Percentiles rank a stretch among this genome's conserved stretches.
Evolutionary conservation across 2,113 vertebrate species (phyloP).

Genomic region (Gobius niger): DNA sequence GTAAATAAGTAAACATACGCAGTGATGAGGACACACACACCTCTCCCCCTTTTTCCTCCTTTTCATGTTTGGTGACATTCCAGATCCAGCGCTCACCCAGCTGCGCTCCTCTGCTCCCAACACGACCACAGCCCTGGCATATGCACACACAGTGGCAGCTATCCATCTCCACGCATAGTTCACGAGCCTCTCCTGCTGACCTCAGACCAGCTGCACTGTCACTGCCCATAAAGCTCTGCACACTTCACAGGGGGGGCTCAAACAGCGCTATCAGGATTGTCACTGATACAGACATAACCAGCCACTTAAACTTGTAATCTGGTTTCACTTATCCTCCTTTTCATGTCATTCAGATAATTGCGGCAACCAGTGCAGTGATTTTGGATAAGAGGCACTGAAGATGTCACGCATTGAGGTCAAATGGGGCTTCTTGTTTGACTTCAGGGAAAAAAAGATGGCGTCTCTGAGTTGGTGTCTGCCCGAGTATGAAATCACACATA

Average conservation of each 20-base stretch:
- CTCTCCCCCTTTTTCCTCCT: background rate
- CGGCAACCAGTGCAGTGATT: background rate
- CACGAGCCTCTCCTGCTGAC: slow-evolving; percentile 50
- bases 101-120: slow-evolving; percentile 51
- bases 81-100: slow-evolving; percentile 38
- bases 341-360: background rate
- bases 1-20: slow-evolving; percentile 16
- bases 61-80: slow-evolving; percentile 21
- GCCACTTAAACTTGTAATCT: background rate
- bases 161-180: slow-evolving; percentile 55
- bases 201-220: slow-evolving; percentile 60
- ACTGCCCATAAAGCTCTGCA: slow-evolving; percentile 28
- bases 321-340: background rate
- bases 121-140: slow-evolving; percentile 65
- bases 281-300: background rate
- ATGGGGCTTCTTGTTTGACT: slow-evolving; percentile 19
- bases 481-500: slow-evolving; percentile 47
- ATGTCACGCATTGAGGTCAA: slow-evolving; percentile 26
- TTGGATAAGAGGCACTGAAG: slow-evolving; percentile 4
- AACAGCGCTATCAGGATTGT: slow-evolving; percentile 42
- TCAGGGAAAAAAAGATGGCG: slow-evolving; percentile 2
- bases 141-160: slow-evolving; percentile 43
- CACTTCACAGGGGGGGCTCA: slow-evolving; percentile 30
- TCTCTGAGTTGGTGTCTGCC: slow-evolving; percentile 36
- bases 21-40: slow-evolving; percentile 26